Conservation (phyloP, 2,888 invertebrate species). For the Phymatocera aterrima region DNA sequence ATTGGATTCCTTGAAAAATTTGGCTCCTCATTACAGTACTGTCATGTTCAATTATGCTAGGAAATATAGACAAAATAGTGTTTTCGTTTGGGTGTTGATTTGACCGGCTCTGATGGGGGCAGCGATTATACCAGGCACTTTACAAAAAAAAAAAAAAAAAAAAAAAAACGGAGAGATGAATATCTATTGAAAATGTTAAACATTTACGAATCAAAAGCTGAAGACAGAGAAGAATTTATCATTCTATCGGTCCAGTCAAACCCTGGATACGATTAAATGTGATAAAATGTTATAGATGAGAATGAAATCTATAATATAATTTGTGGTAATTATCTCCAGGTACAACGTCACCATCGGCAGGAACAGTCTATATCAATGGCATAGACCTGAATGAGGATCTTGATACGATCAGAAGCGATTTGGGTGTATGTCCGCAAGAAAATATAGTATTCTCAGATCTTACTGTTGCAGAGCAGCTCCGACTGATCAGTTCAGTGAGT, state of each 20-base stretch:
- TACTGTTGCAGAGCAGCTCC: slow-evolving; percentile 89
- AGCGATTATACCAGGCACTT: too few species aligned
- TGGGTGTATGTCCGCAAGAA: slow-evolving; percentile 95
- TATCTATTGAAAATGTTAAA: too few species aligned
- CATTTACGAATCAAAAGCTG: neutral
- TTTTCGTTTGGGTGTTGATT: too few species aligned
- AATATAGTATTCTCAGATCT: slow-evolving; percentile 90
- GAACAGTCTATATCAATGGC: slow-evolving; percentile 84
- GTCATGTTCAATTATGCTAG: too few species aligned
- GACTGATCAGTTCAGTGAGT: slow-evolving; percentile 88
- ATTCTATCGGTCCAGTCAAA: neutral
- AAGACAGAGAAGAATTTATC: neutral
- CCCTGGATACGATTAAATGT: too few species aligned
- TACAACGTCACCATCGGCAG: slow-evolving; percentile 83
- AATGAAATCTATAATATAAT: neutral
- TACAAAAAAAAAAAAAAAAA: too few species aligned
- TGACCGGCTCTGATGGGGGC: too few species aligned
- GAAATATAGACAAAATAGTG: too few species aligned
- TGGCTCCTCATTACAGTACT: too few species aligned
- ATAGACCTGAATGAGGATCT: slow-evolving; percentile 83
- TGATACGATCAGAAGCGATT: slow-evolving; percentile 81
- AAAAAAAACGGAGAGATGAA: too few species aligned
- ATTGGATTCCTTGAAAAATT: too few species aligned
- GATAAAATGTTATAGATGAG: neutral
- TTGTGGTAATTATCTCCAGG: slow-evolving; percentile 74